A percentile compares a stretch with the other conserved stretches of the same genome.
Conservation (phyloP, 2,797 vertebrate species). For the Tolypeutes matacus region DNA sequence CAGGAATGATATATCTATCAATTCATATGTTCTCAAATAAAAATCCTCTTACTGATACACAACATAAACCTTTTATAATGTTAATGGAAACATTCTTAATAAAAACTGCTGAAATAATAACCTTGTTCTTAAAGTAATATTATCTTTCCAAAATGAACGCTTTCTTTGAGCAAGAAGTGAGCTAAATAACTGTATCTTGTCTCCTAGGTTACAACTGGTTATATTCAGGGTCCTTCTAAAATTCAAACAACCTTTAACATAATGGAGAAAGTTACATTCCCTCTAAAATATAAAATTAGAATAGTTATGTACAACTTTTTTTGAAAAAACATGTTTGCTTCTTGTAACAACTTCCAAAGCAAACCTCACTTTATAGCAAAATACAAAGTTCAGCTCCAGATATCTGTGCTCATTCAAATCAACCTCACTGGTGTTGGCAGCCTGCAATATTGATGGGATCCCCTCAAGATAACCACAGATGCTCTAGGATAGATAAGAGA, state of each 20-base stretch:
- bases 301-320: neutral
- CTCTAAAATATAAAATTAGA: neutral
- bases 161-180: conserved; percentile 15
- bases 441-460: neutral
- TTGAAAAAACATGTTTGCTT: neutral
- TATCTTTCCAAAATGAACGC: neutral
- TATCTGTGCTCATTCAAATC: neutral
- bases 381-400: neutral
- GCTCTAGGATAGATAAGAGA: neutral
- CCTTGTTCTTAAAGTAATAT: neutral
- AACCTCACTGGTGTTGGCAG: rapidly evolving
- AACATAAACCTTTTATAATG: conserved; percentile 49
- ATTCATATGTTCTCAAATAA: neutral
- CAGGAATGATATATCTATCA: conserved; percentile 48
- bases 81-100: conserved; percentile 29
- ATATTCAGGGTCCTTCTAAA: neutral
- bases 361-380: neutral
- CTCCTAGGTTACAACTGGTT: neutral
- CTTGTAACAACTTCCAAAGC: neutral
- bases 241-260: neutral
- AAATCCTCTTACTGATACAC: neutral
- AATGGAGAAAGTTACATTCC: neutral
- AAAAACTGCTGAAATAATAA: conserved; percentile 58
- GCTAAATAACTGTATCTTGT: neutral
- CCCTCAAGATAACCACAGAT: neutral